These are phyloP conservation scores for Siniperca obscura DNA, from an alignment of 2,797 vertebrate genomes.

Conservation along the genomic window DNA sequence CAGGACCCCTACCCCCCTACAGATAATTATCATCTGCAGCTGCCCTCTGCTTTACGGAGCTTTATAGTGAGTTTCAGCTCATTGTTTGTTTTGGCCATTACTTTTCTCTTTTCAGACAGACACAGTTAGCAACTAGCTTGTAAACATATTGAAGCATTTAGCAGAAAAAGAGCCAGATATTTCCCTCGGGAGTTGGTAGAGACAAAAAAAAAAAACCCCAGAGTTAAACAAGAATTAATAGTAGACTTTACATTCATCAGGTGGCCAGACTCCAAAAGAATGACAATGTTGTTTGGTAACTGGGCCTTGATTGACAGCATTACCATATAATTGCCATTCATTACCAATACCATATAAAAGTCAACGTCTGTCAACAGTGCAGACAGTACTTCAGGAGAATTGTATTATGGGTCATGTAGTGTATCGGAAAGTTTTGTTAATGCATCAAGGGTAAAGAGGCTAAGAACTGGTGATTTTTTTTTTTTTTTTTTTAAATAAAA, in stretches of 20 bases:
- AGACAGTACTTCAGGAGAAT: too few species aligned
- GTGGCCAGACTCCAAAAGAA: background rate
- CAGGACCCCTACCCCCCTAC: too few species aligned
- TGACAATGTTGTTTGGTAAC: background rate
- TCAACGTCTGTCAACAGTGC: too few species aligned
- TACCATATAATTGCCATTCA: too few species aligned
- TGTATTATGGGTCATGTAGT: too few species aligned
- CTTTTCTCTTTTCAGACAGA: background rate
- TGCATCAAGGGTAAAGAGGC: too few species aligned
- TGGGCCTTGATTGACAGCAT: too few species aligned
- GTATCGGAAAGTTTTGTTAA: too few species aligned
- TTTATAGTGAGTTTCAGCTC: background rate
- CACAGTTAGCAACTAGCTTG: background rate
- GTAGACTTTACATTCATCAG: background rate
- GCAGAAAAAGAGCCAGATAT: background rate
- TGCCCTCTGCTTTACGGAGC: background rate
- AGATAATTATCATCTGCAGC: background rate
- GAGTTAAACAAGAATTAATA: background rate
- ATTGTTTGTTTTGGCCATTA: background rate
- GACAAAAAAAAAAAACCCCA: background rate
- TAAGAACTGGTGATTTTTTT: too few species aligned
- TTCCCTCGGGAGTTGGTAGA: background rate
- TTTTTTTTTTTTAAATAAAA: too few species aligned
- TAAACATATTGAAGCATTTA: background rate
- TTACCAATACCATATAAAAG: too few species aligned